Evolutionary conservation across 2,888 invertebrate genomes (phyloP).

Genomic region (Tipula confusa): DNA sequence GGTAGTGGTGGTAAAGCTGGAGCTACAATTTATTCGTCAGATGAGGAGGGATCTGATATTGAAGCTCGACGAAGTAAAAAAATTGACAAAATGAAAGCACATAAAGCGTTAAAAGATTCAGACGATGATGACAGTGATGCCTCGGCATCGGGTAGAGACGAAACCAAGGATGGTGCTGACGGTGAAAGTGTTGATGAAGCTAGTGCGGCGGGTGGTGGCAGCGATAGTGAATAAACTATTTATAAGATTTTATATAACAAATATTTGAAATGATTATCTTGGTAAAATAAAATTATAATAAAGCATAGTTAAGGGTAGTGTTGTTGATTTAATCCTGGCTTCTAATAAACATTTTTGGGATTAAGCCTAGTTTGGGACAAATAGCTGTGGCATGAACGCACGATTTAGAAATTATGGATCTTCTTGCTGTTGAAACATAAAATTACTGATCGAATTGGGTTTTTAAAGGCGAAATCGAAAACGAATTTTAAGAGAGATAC

Average conservation of each 20-base stretch:
- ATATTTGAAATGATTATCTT: background rate
- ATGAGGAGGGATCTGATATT: slow-evolving; percentile 69
- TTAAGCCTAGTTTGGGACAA: no score
- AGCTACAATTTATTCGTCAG: slow-evolving; percentile 81
- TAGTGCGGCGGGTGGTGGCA: slow-evolving; percentile 39
- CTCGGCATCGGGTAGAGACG: slow-evolving; percentile 46
- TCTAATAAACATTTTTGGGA: no score
- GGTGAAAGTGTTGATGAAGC: slow-evolving; percentile 40
- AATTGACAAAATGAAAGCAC: slow-evolving; percentile 68
- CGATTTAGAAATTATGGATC: no score
- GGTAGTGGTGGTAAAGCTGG: slow-evolving; percentile 41
- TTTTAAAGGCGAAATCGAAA: no score
- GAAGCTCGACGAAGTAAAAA: slow-evolving; percentile 69
- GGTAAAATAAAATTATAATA: background rate
- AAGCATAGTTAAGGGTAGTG: no score
- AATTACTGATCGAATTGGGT: no score
- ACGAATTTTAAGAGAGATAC: no score
- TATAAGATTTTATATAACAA: background rate
- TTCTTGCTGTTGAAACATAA: no score
- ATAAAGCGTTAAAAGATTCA: slow-evolving; percentile 75
- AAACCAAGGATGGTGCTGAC: slow-evolving; percentile 40
- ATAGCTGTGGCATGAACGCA: no score
- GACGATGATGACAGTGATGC: slow-evolving; percentile 55
- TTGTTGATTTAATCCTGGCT: no score
- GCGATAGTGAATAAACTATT: slow-evolving; percentile 34